Base-by-base conservation (phyloP, 2,888 invertebrate genomes). In the Sympetrum striolatum region DNA sequence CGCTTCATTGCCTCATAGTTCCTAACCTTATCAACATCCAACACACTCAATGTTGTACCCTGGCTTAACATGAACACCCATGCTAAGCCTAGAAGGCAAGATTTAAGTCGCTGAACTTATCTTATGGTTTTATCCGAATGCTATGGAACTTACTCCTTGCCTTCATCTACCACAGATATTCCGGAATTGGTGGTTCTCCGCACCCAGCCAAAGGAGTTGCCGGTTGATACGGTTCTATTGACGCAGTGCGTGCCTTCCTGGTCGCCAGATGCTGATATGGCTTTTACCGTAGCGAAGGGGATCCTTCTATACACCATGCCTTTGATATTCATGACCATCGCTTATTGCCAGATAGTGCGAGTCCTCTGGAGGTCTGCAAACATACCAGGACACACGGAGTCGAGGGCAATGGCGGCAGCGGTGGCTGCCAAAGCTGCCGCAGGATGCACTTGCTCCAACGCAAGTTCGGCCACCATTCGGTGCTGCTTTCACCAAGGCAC, bases 311-410 rank as follows among this genome's bases (percentile, higher is more conserved):
- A 98, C 94, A 95, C 96, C 91, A 94, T 97, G 22, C 98, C 98
- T 0, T 94, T 98, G 48, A 93, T 96, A 6, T 96, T 98, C 93
- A 98, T 98, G 97, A 96, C 96, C 92, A 95, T 97, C 91, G 96
- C 98, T 0, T 98, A 98, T 94, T 96, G 96, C 93, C 97, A 98
- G 94, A 98, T 98, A 91, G 96, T 97, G 90, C 94, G 96, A 73
- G 98, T 98, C 2, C 95, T 98, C 25, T 98, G 98, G 97, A 95
- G 95, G 91, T 97, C 97, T 0, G 96, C 96, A 93, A 96, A 96
- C 93, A 97, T 97, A 91, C 97, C 97, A 0, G 97, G 97, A 4
- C 96, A 97, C 92, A 91, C 92, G 81, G 92, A 92, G 91, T 48
- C 82, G 35, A 25, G 58, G 18, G 82, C 82, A 1, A 60, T 60